phyloP scores from a whole-genome alignment of 2,888 invertebrate species.

The Cistogaster globosa region DNA sequence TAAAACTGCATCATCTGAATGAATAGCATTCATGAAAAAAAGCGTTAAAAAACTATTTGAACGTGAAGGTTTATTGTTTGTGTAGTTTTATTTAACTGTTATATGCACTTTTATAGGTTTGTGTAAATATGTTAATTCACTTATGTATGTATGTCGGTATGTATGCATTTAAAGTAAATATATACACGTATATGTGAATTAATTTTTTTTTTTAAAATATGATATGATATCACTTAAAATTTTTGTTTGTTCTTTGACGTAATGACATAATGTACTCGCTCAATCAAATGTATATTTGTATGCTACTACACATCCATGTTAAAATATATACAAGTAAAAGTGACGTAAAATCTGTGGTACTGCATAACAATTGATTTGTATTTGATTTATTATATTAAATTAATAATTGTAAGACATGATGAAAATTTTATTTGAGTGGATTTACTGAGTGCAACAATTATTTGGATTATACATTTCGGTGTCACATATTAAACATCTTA shows the following conservation, averaged over 20 bases:
- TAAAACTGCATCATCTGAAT: slow-evolving; percentile 18
- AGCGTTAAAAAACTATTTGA: too few species aligned
- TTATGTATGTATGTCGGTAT: too few species aligned
- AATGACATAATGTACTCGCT: neutral
- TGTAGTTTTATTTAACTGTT: too few species aligned
- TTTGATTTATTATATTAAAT: slow-evolving; percentile 31
- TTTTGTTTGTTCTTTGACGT: too few species aligned
- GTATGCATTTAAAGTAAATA: too few species aligned
- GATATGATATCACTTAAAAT: too few species aligned
- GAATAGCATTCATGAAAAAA: neutral
- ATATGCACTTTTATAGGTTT: too few species aligned
- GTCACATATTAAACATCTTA: too few species aligned
- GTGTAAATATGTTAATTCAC: too few species aligned
- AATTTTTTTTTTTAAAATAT: too few species aligned
- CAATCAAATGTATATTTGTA: neutral
- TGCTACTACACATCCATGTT: neutral
- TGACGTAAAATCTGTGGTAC: slow-evolving; percentile 40
- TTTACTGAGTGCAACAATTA: too few species aligned
- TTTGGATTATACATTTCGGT: too few species aligned
- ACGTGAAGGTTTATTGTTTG: slow-evolving; percentile 21
- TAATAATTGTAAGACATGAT: neutral
- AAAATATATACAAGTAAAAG: neutral
- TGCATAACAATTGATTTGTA: neutral
- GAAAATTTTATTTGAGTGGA: neutral
- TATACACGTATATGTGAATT: neutral